phyloP scores from a whole-genome alignment of 2,797 vertebrate species.

The Myripristis murdjan region DNA sequence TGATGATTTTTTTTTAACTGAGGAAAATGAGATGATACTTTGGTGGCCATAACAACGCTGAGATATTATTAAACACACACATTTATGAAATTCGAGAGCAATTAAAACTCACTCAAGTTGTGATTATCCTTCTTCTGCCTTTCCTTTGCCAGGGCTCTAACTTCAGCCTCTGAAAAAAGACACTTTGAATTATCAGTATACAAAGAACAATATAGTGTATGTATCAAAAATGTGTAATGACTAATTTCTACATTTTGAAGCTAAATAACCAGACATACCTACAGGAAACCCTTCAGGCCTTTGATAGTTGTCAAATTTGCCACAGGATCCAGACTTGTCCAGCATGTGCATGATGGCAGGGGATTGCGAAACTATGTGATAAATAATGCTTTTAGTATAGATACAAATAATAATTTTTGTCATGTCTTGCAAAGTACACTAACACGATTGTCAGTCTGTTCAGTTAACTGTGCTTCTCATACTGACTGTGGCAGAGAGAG shows the following conservation, averaged over 20 bases:
- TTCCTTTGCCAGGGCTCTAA: slow-evolving; percentile 94
- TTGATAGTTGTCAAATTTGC: slow-evolving; percentile 87
- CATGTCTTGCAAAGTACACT: too few species aligned
- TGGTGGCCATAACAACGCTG: not conserved
- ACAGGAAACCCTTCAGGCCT: slow-evolving; percentile 88
- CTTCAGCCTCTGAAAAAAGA: slow-evolving; percentile 89
- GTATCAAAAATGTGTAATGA: not conserved
- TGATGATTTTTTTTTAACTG: not conserved
- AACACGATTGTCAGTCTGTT: not conserved
- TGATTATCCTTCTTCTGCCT: slow-evolving; percentile 99
- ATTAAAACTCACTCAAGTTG: slow-evolving; percentile 93
- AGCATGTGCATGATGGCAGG: slow-evolving; percentile 88
- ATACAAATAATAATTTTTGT: slow-evolving; percentile 5
- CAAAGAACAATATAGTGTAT: not conserved
- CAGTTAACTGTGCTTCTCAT: not conserved
- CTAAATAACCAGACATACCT: slow-evolving; percentile 76
- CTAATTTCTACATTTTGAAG: not conserved
- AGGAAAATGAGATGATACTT: not conserved
- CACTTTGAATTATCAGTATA: not conserved
- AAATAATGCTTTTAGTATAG: slow-evolving; percentile 36
- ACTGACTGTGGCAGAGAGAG: slow-evolving; percentile 6
- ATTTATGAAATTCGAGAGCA: not conserved
- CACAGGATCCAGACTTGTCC: slow-evolving; percentile 88
- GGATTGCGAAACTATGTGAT: slow-evolving; percentile 80
- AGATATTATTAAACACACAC: not conserved